phyloP scores from a whole-genome alignment of 1,140 invertebrate genomes.

The Acromyrmex heyeri region DNA sequence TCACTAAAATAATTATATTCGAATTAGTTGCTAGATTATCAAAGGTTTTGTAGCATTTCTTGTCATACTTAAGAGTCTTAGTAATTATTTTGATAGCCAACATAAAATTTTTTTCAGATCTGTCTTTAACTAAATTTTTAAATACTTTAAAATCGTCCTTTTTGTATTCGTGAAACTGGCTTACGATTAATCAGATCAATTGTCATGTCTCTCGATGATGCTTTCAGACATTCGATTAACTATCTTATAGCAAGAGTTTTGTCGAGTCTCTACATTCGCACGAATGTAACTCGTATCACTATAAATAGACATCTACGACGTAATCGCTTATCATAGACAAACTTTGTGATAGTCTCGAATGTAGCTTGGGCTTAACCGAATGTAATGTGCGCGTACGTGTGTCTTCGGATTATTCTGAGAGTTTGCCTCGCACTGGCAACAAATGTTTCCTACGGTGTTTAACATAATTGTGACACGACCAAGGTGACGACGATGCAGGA shows the following conservation, averaged over 20 bases:
- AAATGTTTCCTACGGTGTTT: background rate
- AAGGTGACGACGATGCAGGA: background rate
- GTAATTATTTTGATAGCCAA: too few relatives aligned
- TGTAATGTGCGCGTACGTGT: conserved; percentile 1
- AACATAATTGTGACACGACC: background rate
- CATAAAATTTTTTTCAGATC: too few relatives aligned
- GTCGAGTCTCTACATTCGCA: conserved; percentile 3
- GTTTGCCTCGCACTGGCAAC: background rate
- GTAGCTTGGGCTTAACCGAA: conserved; percentile 23
- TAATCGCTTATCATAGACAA: conserved; percentile 47
- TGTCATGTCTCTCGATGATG: background rate
- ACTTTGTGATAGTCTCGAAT: background rate
- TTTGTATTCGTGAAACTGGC: background rate
- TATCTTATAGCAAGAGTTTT: background rate
- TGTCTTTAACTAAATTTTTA: too few relatives aligned
- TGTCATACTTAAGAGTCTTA: too few relatives aligned
- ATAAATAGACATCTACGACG: conserved; percentile 41
- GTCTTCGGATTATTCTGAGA: background rate
- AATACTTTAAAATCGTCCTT: too few relatives aligned
- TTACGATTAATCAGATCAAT: conserved; percentile 7
- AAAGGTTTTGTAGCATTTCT: too few relatives aligned
- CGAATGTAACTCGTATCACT: conserved; percentile 2
- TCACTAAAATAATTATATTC: too few relatives aligned
- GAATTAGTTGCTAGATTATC: too few relatives aligned
- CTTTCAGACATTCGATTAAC: conserved; percentile 23